Base-by-base conservation (phyloP, 1,140 invertebrate species). In the Solenopsis fugax region DNA sequence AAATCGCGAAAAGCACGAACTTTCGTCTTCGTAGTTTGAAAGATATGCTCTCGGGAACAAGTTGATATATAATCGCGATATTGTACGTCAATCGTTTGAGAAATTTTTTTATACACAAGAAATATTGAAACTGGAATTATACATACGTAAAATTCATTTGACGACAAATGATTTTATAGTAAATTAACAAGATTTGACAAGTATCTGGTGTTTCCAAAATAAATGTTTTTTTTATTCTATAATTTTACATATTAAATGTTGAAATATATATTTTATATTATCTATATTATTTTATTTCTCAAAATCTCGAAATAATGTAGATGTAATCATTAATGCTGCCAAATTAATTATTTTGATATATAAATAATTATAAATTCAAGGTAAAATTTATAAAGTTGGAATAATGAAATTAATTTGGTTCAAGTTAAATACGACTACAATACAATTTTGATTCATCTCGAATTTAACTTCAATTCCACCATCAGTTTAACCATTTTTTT, bases 11-110 rank as follows among this genome's bases (percentile, higher is more conserved):
- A 60, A 50, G 69, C 69, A 60, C 6, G 41, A 50, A 29, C 9
- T 73, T 60, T 60, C n/a, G 18, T 60, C 37, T 58, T 24, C n/a
- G 67, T 34, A 58, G 45, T 16, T 48, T 13, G 18, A 50, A 45
- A 62, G 54, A 37, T 18, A 21, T 29, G 24, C 6, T 29, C 29
- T 48, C 24, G 18, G 18, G 29, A 48, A n/a, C 13, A 48, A 13
- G 45, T 48, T 50, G n/a, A 37, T 37, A 73, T 60, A 62, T 62
- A 84, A 45, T 62, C 21, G 5, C 24, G 80, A 75, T 75, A 60
- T 37, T 72, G n/a, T 13, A n/a, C 18, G 7, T 75, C 45, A 37
- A 60, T 48, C n/a, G 48, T 12, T 48, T n/a, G 16, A 24, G 9
- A 2, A 58, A 72, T 48, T 29, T 58, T 34, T 60, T 12, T 13